Conservation (phyloP, 2,888 invertebrate species). For the Nymphalis c-album region DNA sequence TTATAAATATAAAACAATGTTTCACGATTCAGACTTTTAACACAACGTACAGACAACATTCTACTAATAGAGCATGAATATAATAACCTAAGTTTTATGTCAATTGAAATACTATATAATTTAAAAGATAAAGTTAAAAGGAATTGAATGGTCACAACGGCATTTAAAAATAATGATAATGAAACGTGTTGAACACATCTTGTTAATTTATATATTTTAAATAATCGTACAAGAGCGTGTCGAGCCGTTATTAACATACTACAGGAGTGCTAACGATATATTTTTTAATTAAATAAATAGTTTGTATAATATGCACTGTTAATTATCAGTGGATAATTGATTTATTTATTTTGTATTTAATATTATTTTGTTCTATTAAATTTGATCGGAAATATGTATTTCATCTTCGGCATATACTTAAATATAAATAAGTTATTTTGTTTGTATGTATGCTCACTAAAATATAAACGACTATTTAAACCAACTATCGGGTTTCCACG, state of each 20-base stretch:
- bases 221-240: constrained; percentile 5
- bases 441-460: too few species aligned
- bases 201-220: constrained; percentile 9
- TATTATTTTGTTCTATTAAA: too few species aligned
- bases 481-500: too few species aligned
- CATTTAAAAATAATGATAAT: constrained; percentile 10
- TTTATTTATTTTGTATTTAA: too few species aligned
- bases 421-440: too few species aligned
- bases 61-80: background rate
- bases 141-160: constrained; percentile 9
- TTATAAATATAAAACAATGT: too few species aligned
- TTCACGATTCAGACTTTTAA: background rate
- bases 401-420: too few species aligned
- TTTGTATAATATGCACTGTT: background rate
- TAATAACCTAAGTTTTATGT: background rate
- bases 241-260: background rate
- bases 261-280: background rate
- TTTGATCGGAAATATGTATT: too few species aligned
- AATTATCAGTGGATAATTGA: too few species aligned
- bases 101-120: constrained; percentile 3
- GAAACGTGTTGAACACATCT: constrained; percentile 1
- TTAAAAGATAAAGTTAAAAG: constrained; percentile 14
- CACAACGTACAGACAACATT: too few species aligned
- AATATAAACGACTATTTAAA: too few species aligned
- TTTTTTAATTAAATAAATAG: background rate